Evolutionary conservation across 2,888 invertebrate species (phyloP), one percentile per base, ranked within the genome.

Genomic region (Pardosa pseudoannulata): DNA sequence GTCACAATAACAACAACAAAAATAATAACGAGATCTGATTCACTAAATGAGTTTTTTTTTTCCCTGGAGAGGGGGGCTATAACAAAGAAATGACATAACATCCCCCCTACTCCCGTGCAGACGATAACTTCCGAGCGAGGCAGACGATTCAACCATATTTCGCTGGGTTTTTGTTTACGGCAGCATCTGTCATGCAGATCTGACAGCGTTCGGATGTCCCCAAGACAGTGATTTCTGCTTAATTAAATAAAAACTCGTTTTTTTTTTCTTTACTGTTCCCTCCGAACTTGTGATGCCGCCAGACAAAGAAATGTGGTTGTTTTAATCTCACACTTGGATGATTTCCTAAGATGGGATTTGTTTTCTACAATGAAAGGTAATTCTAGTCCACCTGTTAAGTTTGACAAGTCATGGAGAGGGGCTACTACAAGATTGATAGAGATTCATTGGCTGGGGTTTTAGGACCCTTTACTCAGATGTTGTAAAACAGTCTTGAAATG

Each of bases 31-130:
- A 16, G 7, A 1, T 6, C 28, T 73, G 32, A 41, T 32, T 72
- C 29, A 56, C 56, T 32, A 72, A 32, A 72, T 56, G 31, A 31
- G 56, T 2, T 56, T 72, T 56, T 2, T 56, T 72, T 56, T 50
- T 31, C 46, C 32, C 62, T 36, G 5, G 1, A 7, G 6, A 1
- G 0, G 19, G 68, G n/a, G 32, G 32, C 29, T 68, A 29, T 76
- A 83, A 83, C 76, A 83, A 83, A 76, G 46, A 65, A 76, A 76
- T 72, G 65, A 76, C 62, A 36, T 29, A 56, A 36, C 73, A 50
- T 29, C 28, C 31, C 23, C 39, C 16, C 46, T 16, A 6, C 46
- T 2, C 46, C n/a, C n/a, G 11, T 16, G 16, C 46, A 46, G 2
- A 16, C 16, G 46, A 7, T 36, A 36, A 36, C 36, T 7, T n/a